Conservation (phyloP, 2,888 invertebrate species). For the Drosophila yooni region DNA sequence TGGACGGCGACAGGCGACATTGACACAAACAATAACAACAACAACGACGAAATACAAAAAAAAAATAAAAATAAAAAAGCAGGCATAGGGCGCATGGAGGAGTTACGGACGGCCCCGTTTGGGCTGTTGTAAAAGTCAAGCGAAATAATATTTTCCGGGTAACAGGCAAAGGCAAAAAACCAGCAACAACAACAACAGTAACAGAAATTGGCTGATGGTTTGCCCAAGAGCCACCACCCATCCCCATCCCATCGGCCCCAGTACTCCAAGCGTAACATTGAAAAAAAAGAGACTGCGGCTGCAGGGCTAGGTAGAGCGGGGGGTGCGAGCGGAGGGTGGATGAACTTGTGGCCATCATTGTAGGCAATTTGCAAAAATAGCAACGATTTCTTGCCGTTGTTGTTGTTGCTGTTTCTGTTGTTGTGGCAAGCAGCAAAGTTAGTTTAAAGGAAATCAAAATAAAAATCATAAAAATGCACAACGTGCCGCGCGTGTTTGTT, state of each 20-base stretch:
- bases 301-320: constrained; percentile 5
- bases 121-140: constrained; percentile 80
- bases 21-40: constrained; percentile 56
- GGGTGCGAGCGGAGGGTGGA: constrained; percentile 13
- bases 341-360: constrained; percentile 79
- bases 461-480: constrained; percentile 81
- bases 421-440: constrained; percentile 61
- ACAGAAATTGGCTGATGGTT: constrained; percentile 41
- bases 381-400: constrained; percentile 65
- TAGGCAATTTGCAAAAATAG: constrained; percentile 79
- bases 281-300: constrained; percentile 31
- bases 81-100: background rate
- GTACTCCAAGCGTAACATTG: constrained; percentile 65
- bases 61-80: constrained; percentile 37
- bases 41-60: constrained; percentile 29
- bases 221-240: background rate
- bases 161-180: constrained; percentile 61
- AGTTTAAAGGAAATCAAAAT: constrained; percentile 81
- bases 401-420: constrained; percentile 15
- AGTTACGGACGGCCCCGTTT: constrained; percentile 39
- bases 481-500: constrained; percentile 71
- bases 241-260: background rate
- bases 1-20: constrained; percentile 64
- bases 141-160: constrained; percentile 81
- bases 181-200: constrained; percentile 23